Evolutionary conservation across 2,797 vertebrate genomes (phyloP).

Genomic region (Chloroceryle inda): DNA sequence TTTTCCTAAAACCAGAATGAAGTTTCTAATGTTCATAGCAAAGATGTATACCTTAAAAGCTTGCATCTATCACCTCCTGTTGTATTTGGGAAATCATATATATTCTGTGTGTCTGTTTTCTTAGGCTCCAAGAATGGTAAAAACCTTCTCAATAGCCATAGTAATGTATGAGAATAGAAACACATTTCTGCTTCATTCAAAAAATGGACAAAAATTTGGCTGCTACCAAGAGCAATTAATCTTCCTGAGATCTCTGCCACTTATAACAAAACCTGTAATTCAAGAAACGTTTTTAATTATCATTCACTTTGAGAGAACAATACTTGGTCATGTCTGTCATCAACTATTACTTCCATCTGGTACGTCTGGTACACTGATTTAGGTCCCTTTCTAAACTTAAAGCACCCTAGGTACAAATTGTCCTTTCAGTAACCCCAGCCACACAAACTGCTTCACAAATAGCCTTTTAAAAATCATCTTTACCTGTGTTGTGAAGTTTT

Average conservation of each 20-base stretch:
- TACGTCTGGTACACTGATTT: background rate
- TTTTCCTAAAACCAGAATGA: background rate
- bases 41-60: background rate
- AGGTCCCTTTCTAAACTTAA: background rate
- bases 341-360: background rate
- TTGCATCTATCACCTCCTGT: background rate
- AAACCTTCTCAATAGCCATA: background rate
- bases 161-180: background rate
- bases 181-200: background rate
- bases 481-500: background rate
- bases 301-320: background rate
- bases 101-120: background rate
- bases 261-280: background rate
- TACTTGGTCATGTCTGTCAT: background rate
- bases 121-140: background rate
- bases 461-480: background rate
- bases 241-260: background rate
- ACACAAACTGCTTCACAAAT: background rate
- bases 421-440: background rate
- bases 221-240: background rate
- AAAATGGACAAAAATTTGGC: background rate
- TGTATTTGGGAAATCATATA: background rate
- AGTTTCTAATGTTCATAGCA: background rate
- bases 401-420: background rate
- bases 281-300: background rate